Evolutionary conservation across 2,888 invertebrate genomes (phyloP).

Genomic region (Stenichneumon culpator): DNA sequence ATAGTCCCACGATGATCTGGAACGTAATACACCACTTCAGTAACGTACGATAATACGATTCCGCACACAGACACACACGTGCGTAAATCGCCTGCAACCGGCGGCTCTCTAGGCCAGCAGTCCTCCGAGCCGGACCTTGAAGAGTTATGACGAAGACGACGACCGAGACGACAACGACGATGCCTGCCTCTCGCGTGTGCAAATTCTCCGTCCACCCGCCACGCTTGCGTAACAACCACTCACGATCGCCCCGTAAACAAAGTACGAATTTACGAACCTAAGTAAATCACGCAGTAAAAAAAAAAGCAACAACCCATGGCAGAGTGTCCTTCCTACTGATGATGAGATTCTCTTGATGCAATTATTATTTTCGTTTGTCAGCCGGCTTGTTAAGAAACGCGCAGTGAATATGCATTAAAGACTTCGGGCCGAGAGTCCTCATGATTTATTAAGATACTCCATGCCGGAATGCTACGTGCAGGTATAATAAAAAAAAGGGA

Average conservation of each 20-base stretch:
- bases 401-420: slow-evolving; percentile 25
- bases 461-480: neutral
- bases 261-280: slow-evolving; percentile 44
- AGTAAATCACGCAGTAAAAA: slow-evolving; percentile 6
- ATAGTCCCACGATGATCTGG: slow-evolving; percentile 83
- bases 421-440: neutral
- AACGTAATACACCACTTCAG: slow-evolving; percentile 70
- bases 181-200: slow-evolving; percentile 71
- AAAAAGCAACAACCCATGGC: neutral
- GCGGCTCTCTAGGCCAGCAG: slow-evolving; percentile 63
- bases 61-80: neutral
- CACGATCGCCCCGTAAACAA: slow-evolving; percentile 39
- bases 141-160: slow-evolving; percentile 68
- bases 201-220: slow-evolving; percentile 57
- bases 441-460: slow-evolving; percentile 34
- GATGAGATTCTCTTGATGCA: slow-evolving; percentile 4
- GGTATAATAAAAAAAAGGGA: neutral
- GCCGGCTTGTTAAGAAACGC: slow-evolving; percentile 10
- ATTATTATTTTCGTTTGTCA: neutral
- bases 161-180: slow-evolving; percentile 50
- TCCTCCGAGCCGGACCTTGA: slow-evolving; percentile 77
- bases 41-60: neutral
- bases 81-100: slow-evolving; percentile 22
- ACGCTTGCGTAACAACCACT: slow-evolving; percentile 61
- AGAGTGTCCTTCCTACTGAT: neutral